These are phyloP conservation scores for Amazona ochrocephala DNA, from an alignment of 2,797 vertebrate species.

Conservation along the genomic window DNA sequence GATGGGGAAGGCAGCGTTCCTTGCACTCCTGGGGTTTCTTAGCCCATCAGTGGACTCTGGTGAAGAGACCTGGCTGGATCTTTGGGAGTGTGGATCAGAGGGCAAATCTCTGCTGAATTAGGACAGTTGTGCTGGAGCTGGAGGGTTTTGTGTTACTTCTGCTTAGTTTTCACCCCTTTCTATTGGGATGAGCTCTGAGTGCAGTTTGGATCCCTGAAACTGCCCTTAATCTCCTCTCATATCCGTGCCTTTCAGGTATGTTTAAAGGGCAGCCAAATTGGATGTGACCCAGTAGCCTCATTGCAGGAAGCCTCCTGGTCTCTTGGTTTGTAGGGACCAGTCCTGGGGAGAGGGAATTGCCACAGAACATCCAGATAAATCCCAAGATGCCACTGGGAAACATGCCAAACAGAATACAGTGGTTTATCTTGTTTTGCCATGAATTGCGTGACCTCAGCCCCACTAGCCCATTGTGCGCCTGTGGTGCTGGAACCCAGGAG, in stretches of 20 bases:
- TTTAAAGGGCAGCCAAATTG: background rate
- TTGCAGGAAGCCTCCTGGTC: background rate
- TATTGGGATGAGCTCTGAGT: background rate
- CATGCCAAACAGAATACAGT: background rate
- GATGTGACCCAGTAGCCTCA: background rate
- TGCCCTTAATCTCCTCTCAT: background rate
- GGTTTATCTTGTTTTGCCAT: background rate
- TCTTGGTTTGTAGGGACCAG: background rate
- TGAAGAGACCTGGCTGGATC: background rate
- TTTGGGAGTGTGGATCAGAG: background rate
- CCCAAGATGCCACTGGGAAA: background rate
- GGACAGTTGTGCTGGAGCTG: background rate
- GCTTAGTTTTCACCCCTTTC: background rate
- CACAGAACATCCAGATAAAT: background rate
- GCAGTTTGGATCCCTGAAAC: background rate
- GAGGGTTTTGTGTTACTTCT: background rate
- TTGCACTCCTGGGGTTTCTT: background rate
- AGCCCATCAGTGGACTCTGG: background rate
- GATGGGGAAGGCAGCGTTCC: background rate
- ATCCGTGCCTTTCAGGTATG: background rate
- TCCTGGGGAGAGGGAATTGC: background rate
- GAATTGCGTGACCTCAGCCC: background rate
- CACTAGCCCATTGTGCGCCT: accelerated
- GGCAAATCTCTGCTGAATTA: background rate
- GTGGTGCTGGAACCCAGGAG: background rate